A percentile compares a stretch with the other conserved stretches of the same genome.
Evolutionary conservation across 23 tunicate genomes (phyloP).

Genomic region (Trididemnum miniatum): DNA sequence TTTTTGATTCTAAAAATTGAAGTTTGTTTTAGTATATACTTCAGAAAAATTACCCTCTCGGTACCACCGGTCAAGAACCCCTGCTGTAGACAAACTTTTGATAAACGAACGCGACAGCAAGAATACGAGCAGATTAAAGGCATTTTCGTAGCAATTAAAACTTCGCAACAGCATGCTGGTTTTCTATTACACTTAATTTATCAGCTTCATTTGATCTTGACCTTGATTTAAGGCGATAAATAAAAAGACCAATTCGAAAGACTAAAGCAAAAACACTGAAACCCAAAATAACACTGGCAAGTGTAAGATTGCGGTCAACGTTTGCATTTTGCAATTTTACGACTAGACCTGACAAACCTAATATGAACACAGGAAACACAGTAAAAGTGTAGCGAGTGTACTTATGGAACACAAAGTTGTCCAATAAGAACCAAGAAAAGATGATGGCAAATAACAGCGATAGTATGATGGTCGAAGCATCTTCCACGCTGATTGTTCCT

Average conservation of each 20-base stretch:
- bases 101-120: too few relatives aligned
- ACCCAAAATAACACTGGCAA: slow-evolving; percentile 41
- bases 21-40: too few relatives aligned
- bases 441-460: slow-evolving; percentile 44
- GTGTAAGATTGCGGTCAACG: slow-evolving; percentile 28
- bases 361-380: slow-evolving; percentile 67
- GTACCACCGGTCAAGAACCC: too few relatives aligned
- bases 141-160: too few relatives aligned
- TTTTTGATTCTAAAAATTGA: too few relatives aligned
- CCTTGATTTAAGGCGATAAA: slow-evolving; percentile 15
- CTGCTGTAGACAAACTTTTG: too few relatives aligned
- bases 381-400: slow-evolving; percentile 75
- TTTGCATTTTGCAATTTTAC: slow-evolving; percentile 18
- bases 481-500: slow-evolving; percentile 50
- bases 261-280: slow-evolving; percentile 23
- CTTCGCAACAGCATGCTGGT: not conserved
- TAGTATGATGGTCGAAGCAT: slow-evolving; percentile 53
- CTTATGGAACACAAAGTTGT: slow-evolving; percentile 67
- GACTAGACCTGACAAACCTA: slow-evolving; percentile 49
- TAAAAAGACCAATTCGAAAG: slow-evolving; percentile 3
- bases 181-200: not conserved
- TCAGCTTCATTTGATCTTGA: not conserved
- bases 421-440: slow-evolving; percentile 67
- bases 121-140: too few relatives aligned
- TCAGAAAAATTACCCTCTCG: too few relatives aligned